These are phyloP conservation scores for Sinonovacula constricta DNA, from an alignment of 1,140 invertebrate genomes.

Conservation along the genomic window DNA sequence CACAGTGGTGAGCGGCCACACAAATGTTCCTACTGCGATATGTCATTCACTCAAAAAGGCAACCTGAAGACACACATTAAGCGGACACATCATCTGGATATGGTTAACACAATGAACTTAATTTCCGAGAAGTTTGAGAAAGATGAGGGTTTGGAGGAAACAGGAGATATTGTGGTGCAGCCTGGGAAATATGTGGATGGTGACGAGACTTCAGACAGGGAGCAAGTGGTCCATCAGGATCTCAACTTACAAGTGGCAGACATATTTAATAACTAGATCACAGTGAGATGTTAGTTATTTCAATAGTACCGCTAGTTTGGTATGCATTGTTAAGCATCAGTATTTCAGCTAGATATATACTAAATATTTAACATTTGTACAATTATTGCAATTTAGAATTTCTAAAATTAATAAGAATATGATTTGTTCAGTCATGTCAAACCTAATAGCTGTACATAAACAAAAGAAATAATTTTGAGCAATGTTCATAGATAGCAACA, in stretches of 20 bases:
- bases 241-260: slow-evolving; percentile 55
- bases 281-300: too few relatives aligned
- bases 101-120: slow-evolving; percentile 74
- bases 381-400: too few relatives aligned
- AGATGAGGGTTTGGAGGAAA: not conserved
- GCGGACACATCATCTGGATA: slow-evolving; percentile 79
- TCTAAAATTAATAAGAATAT: too few relatives aligned
- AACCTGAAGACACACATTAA: slow-evolving; percentile 83
- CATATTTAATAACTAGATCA: slow-evolving; percentile 38
- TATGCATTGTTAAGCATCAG: too few relatives aligned
- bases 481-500: too few relatives aligned
- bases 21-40: slow-evolving; percentile 89
- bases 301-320: too few relatives aligned
- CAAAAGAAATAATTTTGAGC: too few relatives aligned
- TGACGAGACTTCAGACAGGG: not conserved
- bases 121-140: slow-evolving; percentile 36
- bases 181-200: slow-evolving; percentile 27
- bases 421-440: too few relatives aligned
- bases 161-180: slow-evolving; percentile 24
- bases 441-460: too few relatives aligned
- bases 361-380: too few relatives aligned
- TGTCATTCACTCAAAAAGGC: slow-evolving; percentile 85
- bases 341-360: too few relatives aligned
- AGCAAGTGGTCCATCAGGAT: slow-evolving; percentile 58
- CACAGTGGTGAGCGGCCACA: slow-evolving; percentile 90